A percentile compares a stretch with the other conserved stretches of the same genome.
phyloP scores from a whole-genome alignment of 2,888 invertebrate species.

The Myopa testacea region DNA sequence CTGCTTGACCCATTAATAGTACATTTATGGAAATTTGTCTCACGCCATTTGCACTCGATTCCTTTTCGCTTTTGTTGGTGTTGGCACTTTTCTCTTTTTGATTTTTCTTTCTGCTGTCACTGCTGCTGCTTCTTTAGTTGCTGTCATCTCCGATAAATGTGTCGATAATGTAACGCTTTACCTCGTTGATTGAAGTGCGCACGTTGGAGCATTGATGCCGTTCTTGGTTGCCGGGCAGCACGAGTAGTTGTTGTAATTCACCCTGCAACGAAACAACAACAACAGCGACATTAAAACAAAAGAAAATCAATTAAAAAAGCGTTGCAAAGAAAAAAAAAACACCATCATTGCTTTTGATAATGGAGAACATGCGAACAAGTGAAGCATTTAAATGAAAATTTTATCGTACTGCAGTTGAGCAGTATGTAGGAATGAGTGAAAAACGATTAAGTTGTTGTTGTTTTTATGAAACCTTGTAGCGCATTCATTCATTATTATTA shows the following conservation, averaged over 20 bases:
- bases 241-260: constrained; percentile 65
- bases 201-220: constrained; percentile 66
- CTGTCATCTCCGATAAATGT: constrained; percentile 68
- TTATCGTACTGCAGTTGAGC: background rate
- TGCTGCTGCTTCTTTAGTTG: constrained; percentile 54
- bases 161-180: constrained; percentile 68
- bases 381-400: background rate
- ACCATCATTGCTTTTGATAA: background rate
- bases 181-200: constrained; percentile 67
- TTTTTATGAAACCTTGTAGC: too few relatives aligned
- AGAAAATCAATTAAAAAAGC: background rate
- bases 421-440: background rate
- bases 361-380: background rate
- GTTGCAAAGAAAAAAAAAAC: background rate
- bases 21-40: background rate
- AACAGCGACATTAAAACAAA: constrained; percentile 6
- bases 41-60: background rate
- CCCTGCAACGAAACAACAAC: constrained; percentile 54
- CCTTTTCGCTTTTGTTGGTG: background rate
- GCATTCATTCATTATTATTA: too few relatives aligned
- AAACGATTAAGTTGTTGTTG: background rate
- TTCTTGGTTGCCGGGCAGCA: constrained; percentile 66
- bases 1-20: background rate
- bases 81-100: constrained; percentile 35
- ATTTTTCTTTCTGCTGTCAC: background rate